A percentile compares a stretch with the other conserved stretches of the same genome.
These are phyloP conservation scores for Cossypha heuglini DNA, from an alignment of 2,797 vertebrate species.

Conservation along the genomic window DNA sequence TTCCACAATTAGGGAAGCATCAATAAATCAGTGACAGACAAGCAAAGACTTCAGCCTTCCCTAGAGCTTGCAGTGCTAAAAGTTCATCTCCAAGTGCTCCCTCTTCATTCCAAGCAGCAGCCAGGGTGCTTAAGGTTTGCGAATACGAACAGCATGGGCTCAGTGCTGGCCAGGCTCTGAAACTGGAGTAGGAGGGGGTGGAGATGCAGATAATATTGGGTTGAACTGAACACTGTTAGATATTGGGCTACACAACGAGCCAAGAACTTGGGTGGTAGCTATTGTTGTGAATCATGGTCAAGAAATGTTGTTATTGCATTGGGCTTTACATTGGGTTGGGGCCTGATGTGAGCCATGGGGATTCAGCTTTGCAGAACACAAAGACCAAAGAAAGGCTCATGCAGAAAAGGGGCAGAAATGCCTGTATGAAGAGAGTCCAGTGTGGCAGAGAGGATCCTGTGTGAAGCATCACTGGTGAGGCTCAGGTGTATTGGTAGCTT, in stretches of 20 bases:
- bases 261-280: conserved; percentile 58
- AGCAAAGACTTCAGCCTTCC: neutral
- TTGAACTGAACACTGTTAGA: neutral
- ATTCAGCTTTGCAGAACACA: neutral
- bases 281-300: conserved; percentile 37
- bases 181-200: neutral
- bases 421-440: neutral
- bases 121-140: neutral
- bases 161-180: neutral
- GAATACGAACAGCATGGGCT: neutral
- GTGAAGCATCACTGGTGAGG: neutral
- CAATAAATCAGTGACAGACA: conserved; percentile 43
- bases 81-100: conserved; percentile 34
- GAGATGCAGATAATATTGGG: neutral
- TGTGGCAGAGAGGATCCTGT: neutral
- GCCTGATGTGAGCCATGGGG: neutral
- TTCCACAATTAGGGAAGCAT: conserved; percentile 46
- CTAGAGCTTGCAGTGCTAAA: neutral
- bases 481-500: neutral
- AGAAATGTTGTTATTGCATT: conserved; percentile 49
- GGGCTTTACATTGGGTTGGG: neutral
- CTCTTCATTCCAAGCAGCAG: conserved; percentile 17
- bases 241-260: neutral
- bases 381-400: neutral
- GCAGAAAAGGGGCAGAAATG: neutral